These are phyloP conservation scores for Petrocephalus zakoni DNA, from an alignment of 2,113 vertebrate genomes.

Conservation along the genomic window DNA sequence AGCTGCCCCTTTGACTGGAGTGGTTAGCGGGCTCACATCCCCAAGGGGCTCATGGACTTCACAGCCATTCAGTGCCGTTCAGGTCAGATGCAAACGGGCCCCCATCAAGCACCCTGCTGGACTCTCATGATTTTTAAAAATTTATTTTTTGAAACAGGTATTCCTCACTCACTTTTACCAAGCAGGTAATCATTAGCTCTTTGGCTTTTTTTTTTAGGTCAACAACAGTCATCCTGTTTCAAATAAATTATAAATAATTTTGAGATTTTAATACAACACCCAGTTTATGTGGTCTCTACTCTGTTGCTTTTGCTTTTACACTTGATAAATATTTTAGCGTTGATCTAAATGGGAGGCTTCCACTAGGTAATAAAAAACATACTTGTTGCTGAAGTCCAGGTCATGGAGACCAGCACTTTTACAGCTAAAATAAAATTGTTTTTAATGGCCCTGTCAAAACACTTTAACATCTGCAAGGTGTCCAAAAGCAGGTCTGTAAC, in stretches of 20 bases:
- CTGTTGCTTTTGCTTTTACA: not conserved
- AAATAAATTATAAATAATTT: too few species aligned
- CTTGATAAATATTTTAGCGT: not conserved
- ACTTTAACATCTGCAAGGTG: not conserved
- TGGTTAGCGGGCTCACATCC: conserved; percentile 39
- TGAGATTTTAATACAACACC: too few species aligned
- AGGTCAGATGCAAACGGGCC: conserved; percentile 54
- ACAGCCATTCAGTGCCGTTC: conserved; percentile 53
- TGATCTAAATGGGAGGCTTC: not conserved
- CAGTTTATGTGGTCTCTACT: too few species aligned
- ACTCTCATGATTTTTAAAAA: not conserved
- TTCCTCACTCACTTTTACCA: not conserved
- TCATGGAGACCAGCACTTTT: not conserved
- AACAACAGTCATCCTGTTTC: not conserved
- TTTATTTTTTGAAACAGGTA: not conserved
- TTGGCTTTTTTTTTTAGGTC: not conserved
- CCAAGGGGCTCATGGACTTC: conserved; percentile 63
- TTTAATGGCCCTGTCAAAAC: not conserved
- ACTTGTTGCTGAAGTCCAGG: not conserved
- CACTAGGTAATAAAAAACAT: not conserved
- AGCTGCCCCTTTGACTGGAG: conserved; percentile 38
- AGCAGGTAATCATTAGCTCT: not conserved
- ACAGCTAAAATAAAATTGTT: not conserved
- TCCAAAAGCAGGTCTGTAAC: not conserved
- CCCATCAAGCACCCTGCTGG: conserved; percentile 41